These are phyloP conservation scores for Hylaeus anthracinus DNA, from an alignment of 1,140 invertebrate genomes.

Conservation along the genomic window DNA sequence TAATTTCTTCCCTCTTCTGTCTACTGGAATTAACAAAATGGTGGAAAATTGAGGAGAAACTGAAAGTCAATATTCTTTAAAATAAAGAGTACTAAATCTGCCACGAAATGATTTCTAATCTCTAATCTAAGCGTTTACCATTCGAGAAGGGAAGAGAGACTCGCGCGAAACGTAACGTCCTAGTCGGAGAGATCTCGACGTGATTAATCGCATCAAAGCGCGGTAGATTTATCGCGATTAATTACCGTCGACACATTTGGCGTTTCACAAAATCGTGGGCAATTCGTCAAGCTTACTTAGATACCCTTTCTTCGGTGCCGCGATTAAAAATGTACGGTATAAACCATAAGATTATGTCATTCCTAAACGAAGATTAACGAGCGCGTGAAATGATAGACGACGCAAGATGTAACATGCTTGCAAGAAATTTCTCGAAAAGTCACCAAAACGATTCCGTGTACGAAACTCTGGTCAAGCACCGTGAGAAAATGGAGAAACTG, in stretches of 20 bases:
- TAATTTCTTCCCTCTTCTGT: too few species aligned
- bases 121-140: not conserved
- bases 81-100: not conserved
- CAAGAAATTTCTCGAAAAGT: conserved; percentile 21
- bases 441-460: not conserved
- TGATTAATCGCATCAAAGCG: conserved; percentile 29
- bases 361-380: conserved; percentile 29
- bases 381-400: conserved; percentile 27
- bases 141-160: not conserved
- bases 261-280: conserved; percentile 22
- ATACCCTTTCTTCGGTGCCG: not conserved
- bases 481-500: conserved; percentile 27
- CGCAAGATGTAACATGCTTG: not conserved
- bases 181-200: not conserved
- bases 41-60: not conserved
- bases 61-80: not conserved
- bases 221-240: conserved; percentile 33
- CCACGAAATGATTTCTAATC: not conserved
- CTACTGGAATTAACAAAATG: too few species aligned
- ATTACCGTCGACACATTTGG: not conserved
- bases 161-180: not conserved
- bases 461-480: not conserved
- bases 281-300: conserved; percentile 49
- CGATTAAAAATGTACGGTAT: conserved; percentile 29
- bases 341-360: conserved; percentile 33